phyloP scores from a whole-genome alignment of 2,797 vertebrate genomes.

The Xiphophorus birchmanni region DNA sequence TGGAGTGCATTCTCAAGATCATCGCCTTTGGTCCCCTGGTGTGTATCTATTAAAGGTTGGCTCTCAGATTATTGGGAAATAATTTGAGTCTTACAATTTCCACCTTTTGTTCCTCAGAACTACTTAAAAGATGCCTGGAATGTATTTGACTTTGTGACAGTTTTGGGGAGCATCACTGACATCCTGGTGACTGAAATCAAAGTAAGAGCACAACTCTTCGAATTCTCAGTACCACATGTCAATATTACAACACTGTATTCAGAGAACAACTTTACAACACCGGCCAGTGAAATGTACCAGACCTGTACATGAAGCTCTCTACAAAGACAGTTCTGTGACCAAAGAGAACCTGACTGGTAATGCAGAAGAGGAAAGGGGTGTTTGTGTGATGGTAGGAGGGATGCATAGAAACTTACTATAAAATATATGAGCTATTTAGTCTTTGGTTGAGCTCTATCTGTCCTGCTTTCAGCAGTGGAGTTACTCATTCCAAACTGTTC shows the following conservation, averaged over 20 bases:
- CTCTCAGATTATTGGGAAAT: neutral
- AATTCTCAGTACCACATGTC: neutral
- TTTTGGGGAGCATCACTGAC: conserved; percentile 98
- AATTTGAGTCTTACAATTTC: neutral
- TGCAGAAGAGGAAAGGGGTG: neutral
- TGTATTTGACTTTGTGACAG: conserved; percentile 97
- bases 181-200: conserved; percentile 98
- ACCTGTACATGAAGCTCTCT: conserved; percentile 11
- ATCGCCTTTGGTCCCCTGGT: conserved; percentile 96
- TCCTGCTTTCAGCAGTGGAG: neutral
- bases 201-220: conserved; percentile 76
- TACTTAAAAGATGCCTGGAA: conserved; percentile 98
- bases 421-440: neutral
- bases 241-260: conserved; percentile 1
- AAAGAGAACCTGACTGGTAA: neutral
- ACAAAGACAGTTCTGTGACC: neutral
- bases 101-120: conserved; percentile 81
- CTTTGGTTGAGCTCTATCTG: neutral
- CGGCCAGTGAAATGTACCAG: neutral
- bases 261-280: neutral
- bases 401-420: conserved; percentile 1
- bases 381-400: neutral
- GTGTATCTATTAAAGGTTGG: conserved; percentile 50
- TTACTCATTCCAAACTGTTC: conserved; percentile 12
- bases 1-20: conserved; percentile 97